Percentiles rank a stretch among this genome's conserved stretches.
These are phyloP conservation scores for Tetranychus cinnabarinus DNA, from an alignment of 1,140 invertebrate genomes.

Conservation along the genomic window DNA sequence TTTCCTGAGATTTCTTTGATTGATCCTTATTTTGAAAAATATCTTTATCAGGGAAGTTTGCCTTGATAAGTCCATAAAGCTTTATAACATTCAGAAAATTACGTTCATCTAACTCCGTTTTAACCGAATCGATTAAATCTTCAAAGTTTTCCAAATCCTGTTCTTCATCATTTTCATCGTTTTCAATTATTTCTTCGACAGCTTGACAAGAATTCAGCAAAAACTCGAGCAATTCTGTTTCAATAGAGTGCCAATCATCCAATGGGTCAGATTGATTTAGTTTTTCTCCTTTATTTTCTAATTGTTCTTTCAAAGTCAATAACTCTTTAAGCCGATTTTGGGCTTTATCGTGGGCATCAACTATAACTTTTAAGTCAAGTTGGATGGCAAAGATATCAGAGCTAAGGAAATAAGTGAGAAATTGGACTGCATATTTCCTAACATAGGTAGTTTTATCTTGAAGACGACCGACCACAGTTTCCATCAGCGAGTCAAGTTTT, in stretches of 20 bases:
- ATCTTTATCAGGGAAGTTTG: not conserved
- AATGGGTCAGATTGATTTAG: not conserved
- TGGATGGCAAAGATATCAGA: constrained; percentile 46
- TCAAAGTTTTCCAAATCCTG: no score
- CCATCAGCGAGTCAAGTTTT: constrained; percentile 34
- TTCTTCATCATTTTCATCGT: not conserved
- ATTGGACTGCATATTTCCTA: constrained; percentile 46
- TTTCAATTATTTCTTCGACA: not conserved
- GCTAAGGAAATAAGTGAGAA: constrained; percentile 44
- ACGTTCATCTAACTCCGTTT: no score
- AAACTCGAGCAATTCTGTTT: constrained; percentile 2
- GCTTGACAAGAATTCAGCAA: not conserved
- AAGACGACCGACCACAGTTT: constrained; percentile 36
- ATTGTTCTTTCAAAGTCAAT: constrained; percentile 19
- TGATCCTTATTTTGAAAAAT: no score
- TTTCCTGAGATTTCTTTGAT: not conserved
- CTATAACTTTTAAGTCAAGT: constrained; percentile 32
- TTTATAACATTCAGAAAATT: no score
- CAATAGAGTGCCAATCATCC: not conserved
- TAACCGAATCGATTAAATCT: no score
- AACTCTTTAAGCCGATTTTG: constrained; percentile 31
- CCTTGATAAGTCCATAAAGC: no score
- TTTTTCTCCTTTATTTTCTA: constrained; percentile 16
- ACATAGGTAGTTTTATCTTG: constrained; percentile 50
- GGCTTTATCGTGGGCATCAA: constrained; percentile 30